Percentiles rank a stretch among this genome's conserved stretches.
These are phyloP conservation scores for Podargus strigoides DNA, from an alignment of 2,797 vertebrate species.

Conservation along the genomic window DNA sequence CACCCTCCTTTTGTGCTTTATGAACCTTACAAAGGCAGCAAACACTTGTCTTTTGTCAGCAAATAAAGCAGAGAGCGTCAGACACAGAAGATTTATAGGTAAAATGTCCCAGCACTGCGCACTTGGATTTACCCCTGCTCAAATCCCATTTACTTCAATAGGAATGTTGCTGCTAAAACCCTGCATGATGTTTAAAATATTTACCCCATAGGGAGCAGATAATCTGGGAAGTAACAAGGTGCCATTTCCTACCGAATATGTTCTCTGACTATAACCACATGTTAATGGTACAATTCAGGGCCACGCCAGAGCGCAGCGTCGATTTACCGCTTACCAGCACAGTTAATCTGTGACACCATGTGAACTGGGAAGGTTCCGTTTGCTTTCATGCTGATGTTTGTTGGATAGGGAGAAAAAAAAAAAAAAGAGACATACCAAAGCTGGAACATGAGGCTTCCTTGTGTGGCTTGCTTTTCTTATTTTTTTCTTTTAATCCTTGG, in stretches of 20 bases:
- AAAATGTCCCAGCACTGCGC: not conserved
- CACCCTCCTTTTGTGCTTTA: conserved; percentile 44
- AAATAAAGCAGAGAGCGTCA: not conserved
- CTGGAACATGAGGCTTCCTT: not conserved
- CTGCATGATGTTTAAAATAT: conserved; percentile 16
- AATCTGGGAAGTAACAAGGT: conserved; percentile 62
- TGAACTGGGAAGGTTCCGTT: not conserved
- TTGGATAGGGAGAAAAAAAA: not conserved
- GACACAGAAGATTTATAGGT: conserved; percentile 36
- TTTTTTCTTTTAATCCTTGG: not conserved
- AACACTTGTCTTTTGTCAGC: conserved; percentile 44
- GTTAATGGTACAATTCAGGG: conserved; percentile 2
- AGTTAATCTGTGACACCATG: not conserved
- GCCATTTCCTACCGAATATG: conserved; percentile 39
- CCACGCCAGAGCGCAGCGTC: not conserved
- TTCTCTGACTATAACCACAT: conserved; percentile 46
- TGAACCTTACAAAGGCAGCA: conserved; percentile 20
- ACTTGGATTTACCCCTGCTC: conserved; percentile 9
- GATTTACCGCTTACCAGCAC: not conserved
- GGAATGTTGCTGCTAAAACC: conserved; percentile 21
- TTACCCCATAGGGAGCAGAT: conserved; percentile 52
- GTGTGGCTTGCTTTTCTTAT: not conserved
- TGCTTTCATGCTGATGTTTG: not conserved
- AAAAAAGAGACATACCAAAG: not conserved
- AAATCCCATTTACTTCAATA: conserved; percentile 39